phyloP scores from a whole-genome alignment of 2,113 vertebrate species.

The Stigmatopora nigra region DNA sequence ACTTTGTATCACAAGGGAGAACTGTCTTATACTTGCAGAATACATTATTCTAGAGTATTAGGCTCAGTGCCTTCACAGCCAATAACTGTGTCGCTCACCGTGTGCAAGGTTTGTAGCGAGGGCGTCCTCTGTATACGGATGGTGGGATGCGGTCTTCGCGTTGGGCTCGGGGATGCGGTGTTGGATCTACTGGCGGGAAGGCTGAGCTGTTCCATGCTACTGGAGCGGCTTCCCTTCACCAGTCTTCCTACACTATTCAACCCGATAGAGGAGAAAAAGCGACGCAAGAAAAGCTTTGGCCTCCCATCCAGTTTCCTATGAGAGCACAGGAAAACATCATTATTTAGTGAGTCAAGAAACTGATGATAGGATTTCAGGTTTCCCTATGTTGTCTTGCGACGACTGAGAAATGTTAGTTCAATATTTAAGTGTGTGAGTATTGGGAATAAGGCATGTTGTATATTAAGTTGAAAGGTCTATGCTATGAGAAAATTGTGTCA shows the following conservation, averaged over 20 bases:
- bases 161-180: constrained; percentile 56
- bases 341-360: background rate
- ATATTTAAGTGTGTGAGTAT: background rate
- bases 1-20: no score
- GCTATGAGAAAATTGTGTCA: constrained; percentile 6
- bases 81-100: constrained; percentile 66
- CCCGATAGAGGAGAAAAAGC: constrained; percentile 81
- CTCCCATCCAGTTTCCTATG: constrained; percentile 62
- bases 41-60: background rate
- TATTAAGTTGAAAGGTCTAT: no score
- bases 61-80: background rate
- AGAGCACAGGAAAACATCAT: background rate
- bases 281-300: constrained; percentile 75
- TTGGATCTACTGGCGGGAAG: constrained; percentile 28
- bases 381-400: no score
- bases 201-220: constrained; percentile 84
- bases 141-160: constrained; percentile 22
- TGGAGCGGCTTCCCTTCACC: constrained; percentile 80
- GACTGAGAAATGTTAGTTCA: background rate
- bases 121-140: constrained; percentile 75
- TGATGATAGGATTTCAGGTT: no score
- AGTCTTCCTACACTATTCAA: constrained; percentile 79
- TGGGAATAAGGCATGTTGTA: no score
- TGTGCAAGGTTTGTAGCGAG: constrained; percentile 80
- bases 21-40: background rate